Evolutionary conservation across 1,140 invertebrate species (phyloP).

Genomic region (Drosophila chauvacae): DNA sequence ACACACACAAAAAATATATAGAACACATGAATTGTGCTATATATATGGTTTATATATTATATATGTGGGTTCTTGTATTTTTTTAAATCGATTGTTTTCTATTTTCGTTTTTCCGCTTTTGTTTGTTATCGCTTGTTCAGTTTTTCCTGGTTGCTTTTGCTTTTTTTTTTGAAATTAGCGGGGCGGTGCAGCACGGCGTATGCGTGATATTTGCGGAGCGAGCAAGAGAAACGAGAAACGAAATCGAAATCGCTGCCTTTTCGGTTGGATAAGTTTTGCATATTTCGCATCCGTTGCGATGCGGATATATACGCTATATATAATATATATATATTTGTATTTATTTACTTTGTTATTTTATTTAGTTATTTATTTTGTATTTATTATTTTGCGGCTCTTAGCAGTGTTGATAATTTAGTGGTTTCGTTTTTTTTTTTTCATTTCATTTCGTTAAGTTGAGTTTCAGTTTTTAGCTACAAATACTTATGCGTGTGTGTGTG

Average conservation of each 20-base stretch:
- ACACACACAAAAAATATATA: conserved; percentile 12
- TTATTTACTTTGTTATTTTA: conserved; percentile 21
- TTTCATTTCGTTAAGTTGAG: conserved; percentile 23
- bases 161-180: conserved; percentile 32
- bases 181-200: conserved; percentile 57
- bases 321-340: conserved; percentile 11
- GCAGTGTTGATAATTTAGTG: conserved; percentile 58
- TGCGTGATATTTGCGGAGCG: conserved; percentile 55
- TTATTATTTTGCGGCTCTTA: conserved; percentile 48
- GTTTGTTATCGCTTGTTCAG: background rate
- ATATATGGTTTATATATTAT: background rate
- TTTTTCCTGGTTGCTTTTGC: conserved; percentile 2
- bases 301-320: conserved; percentile 23
- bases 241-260: conserved; percentile 27
- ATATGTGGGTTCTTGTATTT: conserved; percentile 2
- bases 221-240: conserved; percentile 11
- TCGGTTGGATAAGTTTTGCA: conserved; percentile 45
- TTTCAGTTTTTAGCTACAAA: conserved; percentile 50
- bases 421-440: conserved; percentile 26
- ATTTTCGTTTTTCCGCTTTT: conserved; percentile 5
- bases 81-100: conserved; percentile 15
- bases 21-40: conserved; percentile 1
- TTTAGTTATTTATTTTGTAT: background rate
- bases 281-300: conserved; percentile 24
- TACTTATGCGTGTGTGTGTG: conserved; percentile 19